phyloP scores from a whole-genome alignment of 2,113 vertebrate genomes.

The Pandion haliaetus region DNA sequence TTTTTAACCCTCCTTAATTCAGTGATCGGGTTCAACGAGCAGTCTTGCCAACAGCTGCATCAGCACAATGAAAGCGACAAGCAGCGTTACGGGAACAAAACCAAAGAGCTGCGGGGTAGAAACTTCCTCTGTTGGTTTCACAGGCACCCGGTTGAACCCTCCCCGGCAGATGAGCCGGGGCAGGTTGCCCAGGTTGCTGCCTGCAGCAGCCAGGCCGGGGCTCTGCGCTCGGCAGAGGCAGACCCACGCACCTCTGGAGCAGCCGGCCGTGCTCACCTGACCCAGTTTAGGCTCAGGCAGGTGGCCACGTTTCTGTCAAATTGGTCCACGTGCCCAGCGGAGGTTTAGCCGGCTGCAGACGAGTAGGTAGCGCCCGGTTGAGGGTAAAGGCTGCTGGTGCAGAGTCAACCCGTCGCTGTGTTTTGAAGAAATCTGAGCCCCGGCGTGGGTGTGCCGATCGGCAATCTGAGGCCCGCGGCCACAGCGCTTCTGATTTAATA shows the following conservation, averaged over 20 bases:
- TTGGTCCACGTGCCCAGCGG: accelerated
- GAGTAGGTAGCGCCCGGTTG: background rate
- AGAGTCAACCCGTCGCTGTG: background rate
- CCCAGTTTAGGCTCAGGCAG: background rate
- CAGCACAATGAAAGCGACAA: background rate
- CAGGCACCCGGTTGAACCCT: background rate
- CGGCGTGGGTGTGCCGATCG: background rate
- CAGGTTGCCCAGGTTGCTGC: background rate
- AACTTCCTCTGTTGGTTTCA: background rate
- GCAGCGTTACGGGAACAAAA: background rate
- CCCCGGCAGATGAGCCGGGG: background rate
- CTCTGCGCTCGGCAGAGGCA: background rate
- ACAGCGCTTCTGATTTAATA: background rate
- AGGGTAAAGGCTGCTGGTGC: background rate
- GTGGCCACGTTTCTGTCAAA: background rate
- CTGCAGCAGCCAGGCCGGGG: background rate
- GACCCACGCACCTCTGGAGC: background rate
- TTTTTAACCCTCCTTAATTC: background rate
- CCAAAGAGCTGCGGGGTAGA: background rate
- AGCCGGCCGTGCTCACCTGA: background rate
- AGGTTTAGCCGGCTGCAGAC: background rate
- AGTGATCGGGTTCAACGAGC: background rate
- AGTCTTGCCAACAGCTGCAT: background rate
- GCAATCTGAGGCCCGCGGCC: background rate
- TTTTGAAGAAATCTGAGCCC: background rate